phyloP scores from a whole-genome alignment of 2,888 invertebrate genomes.

The Invenusta paracnida region DNA sequence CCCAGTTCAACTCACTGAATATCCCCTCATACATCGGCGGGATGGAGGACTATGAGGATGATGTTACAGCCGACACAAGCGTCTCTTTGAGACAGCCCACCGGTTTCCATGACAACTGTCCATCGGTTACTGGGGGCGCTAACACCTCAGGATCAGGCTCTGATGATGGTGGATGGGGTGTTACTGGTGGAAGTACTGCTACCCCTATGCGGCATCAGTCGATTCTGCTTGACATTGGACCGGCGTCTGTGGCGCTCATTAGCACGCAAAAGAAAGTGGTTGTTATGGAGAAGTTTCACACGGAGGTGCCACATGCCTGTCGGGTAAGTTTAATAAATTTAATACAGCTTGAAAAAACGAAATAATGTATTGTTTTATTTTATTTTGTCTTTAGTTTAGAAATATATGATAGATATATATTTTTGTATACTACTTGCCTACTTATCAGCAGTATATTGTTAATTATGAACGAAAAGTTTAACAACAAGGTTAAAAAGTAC shows the following conservation, averaged over 20 bases:
- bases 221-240: neutral
- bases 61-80: neutral
- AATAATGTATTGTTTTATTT: no score
- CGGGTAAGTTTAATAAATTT: neutral
- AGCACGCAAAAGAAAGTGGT: neutral
- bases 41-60: neutral
- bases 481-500: no score
- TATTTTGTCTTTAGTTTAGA: no score
- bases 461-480: no score
- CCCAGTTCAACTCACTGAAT: neutral
- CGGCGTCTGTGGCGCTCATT: neutral
- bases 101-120: neutral
- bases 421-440: no score
- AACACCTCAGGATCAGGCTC: neutral
- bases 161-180: no score
- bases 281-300: conserved; percentile 7
- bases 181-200: neutral
- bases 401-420: no score
- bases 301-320: conserved; percentile 15
- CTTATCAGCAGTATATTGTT: no score
- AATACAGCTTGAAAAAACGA: no score
- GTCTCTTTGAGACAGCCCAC: neutral
- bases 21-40: neutral
- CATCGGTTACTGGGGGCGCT: neutral
- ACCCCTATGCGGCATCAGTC: neutral